These are phyloP conservation scores for Sebastes jordani DNA, from an alignment of 2,797 vertebrate genomes.

Conservation along the genomic window DNA sequence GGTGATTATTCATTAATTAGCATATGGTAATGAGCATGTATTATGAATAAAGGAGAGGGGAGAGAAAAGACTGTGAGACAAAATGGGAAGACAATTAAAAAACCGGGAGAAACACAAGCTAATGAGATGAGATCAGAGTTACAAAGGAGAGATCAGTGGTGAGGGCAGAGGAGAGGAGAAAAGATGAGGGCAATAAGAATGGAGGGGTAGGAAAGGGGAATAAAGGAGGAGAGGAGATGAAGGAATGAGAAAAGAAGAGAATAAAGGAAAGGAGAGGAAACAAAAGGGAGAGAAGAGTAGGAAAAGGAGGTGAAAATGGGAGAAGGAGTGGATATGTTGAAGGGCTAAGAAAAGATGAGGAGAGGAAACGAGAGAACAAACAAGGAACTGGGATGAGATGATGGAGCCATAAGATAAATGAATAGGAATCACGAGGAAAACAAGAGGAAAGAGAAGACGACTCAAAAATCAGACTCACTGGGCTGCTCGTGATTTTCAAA, in stretches of 20 bases:
- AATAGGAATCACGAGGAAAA: background rate
- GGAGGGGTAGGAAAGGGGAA: background rate
- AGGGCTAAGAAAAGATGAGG: background rate
- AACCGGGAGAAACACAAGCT: slow-evolving; percentile 50
- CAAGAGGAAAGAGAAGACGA: background rate
- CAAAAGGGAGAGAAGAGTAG: background rate
- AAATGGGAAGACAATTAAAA: slow-evolving; percentile 64
- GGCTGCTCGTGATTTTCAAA: background rate
- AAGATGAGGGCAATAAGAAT: background rate
- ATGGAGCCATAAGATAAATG: background rate
- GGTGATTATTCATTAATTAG: slow-evolving; percentile 84
- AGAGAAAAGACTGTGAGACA: slow-evolving; percentile 51
- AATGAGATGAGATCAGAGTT: slow-evolving; percentile 72
- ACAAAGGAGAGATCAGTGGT: slow-evolving; percentile 40
- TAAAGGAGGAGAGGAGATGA: background rate
- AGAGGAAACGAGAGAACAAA: background rate
- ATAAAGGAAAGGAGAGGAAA: background rate
- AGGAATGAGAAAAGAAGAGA: background rate
- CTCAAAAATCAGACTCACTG: background rate
- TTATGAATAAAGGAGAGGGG: slow-evolving; percentile 72
- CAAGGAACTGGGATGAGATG: background rate
- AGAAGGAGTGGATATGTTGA: background rate
- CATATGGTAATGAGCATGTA: slow-evolving; percentile 81
- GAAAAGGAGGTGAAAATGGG: background rate
- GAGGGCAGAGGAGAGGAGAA: slow-evolving; percentile 16